Base-by-base conservation (phyloP, 2,888 invertebrate genomes). In the Macaria liturata region DNA sequence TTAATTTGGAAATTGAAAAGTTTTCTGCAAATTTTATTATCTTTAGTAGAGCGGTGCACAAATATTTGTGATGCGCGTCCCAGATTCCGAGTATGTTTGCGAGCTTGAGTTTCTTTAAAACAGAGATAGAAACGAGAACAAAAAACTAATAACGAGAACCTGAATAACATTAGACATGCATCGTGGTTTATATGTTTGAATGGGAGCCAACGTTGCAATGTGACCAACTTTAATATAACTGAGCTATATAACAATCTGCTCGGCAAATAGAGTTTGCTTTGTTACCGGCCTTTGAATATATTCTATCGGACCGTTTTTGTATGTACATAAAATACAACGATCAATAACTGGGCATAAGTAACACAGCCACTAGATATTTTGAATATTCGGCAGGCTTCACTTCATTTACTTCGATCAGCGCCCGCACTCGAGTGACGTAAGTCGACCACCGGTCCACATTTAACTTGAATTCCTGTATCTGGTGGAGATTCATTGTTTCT, bases 191-290 rank as follows among this genome's bases (percentile, higher is more conserved):
- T 46, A 9, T 42, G 4, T 54, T 51, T 20, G 46, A 47, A 8
- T 9, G 43, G 9, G 39, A 32, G 47, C 42, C 53, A 47, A 47
- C 40, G 43, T 34, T 54, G 42, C 49, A 49, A 49, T 39, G n/a
- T 40, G 31, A 40, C n/a, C 9, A 31, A 40, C 9, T 39, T 9
- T 9, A 4, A 30, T 48, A 20, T n/a, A 37, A 37, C n/a, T 9
- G 6, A 30, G 42, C 42, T 42, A 8, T 42, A 8, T 42, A 37
- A 42, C 42, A 42, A 42, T 42, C 42, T 42, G 6, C 9, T 1
- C 42, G 30, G 5, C 40, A 32, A 40, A 40, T 32, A 9, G 4
- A 49, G 39, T 37, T 47, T 48, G 9, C 20, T 20, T 48, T 49
- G 31, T 47, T 37, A 9, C 5, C n/a, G n/a, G 4, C 9, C 4